Conservation (phyloP, 64 coral and sea anemone genomes). For the Astreopora myriophthalma region DNA sequence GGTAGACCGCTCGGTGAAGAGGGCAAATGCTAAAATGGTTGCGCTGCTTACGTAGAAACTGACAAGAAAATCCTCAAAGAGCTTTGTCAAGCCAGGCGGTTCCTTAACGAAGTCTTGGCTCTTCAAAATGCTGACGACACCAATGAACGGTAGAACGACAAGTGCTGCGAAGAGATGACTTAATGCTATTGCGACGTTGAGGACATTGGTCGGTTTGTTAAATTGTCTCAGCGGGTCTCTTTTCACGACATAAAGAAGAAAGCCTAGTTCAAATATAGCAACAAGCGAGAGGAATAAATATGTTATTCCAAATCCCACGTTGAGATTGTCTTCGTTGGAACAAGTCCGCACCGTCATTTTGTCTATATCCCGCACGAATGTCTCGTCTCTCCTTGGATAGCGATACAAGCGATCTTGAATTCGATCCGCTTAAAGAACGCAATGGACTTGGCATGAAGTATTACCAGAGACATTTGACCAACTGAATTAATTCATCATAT, state of each 20-base stretch:
- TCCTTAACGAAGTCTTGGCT: neutral
- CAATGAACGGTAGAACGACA: neutral
- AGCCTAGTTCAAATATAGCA: neutral
- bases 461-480: too few species aligned
- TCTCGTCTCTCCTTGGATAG: too few species aligned
- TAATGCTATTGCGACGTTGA: neutral
- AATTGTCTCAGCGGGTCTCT: conserved; percentile 10
- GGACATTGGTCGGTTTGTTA: neutral
- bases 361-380: too few species aligned
- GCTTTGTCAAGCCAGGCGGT: neutral
- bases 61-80: conserved; percentile 1
- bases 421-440: too few species aligned
- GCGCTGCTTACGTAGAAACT: neutral
- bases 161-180: neutral
- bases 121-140: neutral
- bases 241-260: neutral
- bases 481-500: too few species aligned
- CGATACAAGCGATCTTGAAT: too few species aligned
- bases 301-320: neutral
- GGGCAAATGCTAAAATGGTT: neutral
- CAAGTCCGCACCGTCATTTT: neutral
- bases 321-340: neutral
- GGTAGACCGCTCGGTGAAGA: neutral
- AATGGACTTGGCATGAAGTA: too few species aligned
- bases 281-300: neutral